phyloP scores from a whole-genome alignment of 2,797 vertebrate genomes.

The Hyperoplus lanceolatus region DNA sequence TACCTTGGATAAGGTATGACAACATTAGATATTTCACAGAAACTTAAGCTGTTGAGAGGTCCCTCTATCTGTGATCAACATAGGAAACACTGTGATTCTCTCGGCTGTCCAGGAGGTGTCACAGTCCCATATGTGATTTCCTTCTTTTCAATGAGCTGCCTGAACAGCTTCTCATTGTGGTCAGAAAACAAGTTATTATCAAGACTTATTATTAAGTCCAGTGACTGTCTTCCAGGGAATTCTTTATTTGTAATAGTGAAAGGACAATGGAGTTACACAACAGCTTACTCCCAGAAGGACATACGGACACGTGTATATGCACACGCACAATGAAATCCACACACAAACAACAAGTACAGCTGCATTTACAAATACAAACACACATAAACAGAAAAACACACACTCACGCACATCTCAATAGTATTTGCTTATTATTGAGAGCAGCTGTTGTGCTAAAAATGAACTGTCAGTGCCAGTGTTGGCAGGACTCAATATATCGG shows the following conservation, averaged over 20 bases:
- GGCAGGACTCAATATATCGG: slow-evolving; percentile 80
- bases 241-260: slow-evolving; percentile 38
- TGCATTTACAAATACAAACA: slow-evolving; percentile 43
- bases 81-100: slow-evolving; percentile 68
- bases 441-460: slow-evolving; percentile 80
- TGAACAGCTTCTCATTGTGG: slow-evolving; percentile 47
- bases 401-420: slow-evolving; percentile 21
- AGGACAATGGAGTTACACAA: slow-evolving; percentile 61
- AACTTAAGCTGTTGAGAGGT: slow-evolving; percentile 54
- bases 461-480: slow-evolving; percentile 69
- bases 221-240: slow-evolving; percentile 50
- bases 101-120: slow-evolving; percentile 51
- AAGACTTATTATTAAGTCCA: slow-evolving; percentile 27
- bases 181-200: slow-evolving; percentile 49
- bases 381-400: slow-evolving; percentile 17
- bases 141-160: slow-evolving; percentile 75
- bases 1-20: too few species aligned
- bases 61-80: slow-evolving; percentile 42
- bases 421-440: slow-evolving; percentile 62
- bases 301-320: slow-evolving; percentile 22
- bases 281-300: slow-evolving; percentile 3
- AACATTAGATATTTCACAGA: too few species aligned
- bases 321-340: slow-evolving; percentile 9
- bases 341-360: slow-evolving; percentile 28
- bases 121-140: slow-evolving; percentile 71